These are phyloP conservation scores for Cryptophagus acutangulus DNA, from an alignment of 2,888 invertebrate species.

Conservation along the genomic window DNA sequence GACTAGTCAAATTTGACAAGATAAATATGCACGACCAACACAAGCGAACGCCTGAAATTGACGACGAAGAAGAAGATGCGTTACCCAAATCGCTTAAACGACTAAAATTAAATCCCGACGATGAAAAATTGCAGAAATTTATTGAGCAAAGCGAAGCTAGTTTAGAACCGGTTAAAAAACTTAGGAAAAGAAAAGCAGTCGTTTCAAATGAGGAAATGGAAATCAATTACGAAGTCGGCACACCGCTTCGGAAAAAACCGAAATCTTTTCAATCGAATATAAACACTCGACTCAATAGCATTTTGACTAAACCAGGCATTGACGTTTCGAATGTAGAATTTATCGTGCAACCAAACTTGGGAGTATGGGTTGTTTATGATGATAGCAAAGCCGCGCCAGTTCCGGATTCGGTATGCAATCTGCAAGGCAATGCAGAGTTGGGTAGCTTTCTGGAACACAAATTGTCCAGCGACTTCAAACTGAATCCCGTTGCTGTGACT, in stretches of 20 bases:
- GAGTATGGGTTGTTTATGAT: conserved; percentile 39
- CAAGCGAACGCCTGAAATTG: conserved; percentile 24
- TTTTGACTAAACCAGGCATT: conserved; percentile 11
- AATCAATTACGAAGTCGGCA: too few species aligned
- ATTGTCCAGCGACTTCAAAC: not conserved
- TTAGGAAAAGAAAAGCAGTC: not conserved
- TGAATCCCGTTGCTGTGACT: not conserved
- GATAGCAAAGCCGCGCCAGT: conserved; percentile 6
- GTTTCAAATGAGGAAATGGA: too few species aligned
- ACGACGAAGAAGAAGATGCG: conserved; percentile 6
- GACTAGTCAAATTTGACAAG: conserved; percentile 42
- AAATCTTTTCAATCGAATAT: conserved; percentile 7
- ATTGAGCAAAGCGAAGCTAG: not conserved
- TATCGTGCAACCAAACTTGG: conserved; percentile 40
- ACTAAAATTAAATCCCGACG: not conserved
- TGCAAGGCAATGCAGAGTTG: conserved; percentile 3
- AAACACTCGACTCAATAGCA: conserved; percentile 11
- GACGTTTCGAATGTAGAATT: conserved; percentile 28
- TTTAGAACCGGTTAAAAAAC: not conserved
- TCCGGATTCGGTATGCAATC: not conserved
- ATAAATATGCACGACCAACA: conserved; percentile 40
- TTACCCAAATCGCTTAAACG: not conserved
- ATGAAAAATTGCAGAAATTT: conserved; percentile 6
- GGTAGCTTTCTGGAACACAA: conserved; percentile 1
- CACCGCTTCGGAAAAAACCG: too few species aligned